Percentiles rank a stretch among this genome's conserved stretches.
These are phyloP conservation scores for Tichodroma muraria DNA, from an alignment of 2,113 vertebrate genomes.

Conservation along the genomic window DNA sequence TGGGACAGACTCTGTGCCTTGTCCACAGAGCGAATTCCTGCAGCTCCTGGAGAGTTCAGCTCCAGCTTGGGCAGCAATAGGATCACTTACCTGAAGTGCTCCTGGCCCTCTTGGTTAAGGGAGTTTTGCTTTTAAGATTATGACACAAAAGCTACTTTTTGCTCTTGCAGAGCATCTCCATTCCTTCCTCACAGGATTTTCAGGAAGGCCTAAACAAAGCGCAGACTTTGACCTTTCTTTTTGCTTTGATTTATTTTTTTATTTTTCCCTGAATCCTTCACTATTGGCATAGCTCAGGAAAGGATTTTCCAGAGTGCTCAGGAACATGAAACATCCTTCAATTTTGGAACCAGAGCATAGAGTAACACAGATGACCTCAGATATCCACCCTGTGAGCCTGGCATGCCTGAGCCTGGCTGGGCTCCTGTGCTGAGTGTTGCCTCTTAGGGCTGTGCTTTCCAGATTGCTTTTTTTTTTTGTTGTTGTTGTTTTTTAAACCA, in stretches of 20 bases:
- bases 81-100: neutral
- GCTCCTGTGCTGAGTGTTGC: neutral
- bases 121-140: neutral
- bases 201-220: neutral
- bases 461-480: neutral
- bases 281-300: neutral
- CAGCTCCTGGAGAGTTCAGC: neutral
- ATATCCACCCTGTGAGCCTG: neutral
- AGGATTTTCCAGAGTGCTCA: neutral
- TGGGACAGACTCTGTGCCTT: neutral
- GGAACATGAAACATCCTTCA: neutral
- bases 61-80: neutral
- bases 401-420: neutral
- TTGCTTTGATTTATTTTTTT: neutral
- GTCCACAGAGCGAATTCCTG: neutral
- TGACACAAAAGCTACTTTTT: neutral
- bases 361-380: neutral
- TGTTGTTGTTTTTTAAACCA: neutral
- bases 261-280: neutral
- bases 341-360: neutral
- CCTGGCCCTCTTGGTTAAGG: neutral
- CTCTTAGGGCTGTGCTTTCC: neutral
- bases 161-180: neutral
- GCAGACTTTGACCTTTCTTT: neutral
- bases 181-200: neutral